Percentiles rank a stretch among this genome's conserved stretches.
phyloP scores from a whole-genome alignment of 2,113 vertebrate genomes.

The Pelecanus crispus region DNA sequence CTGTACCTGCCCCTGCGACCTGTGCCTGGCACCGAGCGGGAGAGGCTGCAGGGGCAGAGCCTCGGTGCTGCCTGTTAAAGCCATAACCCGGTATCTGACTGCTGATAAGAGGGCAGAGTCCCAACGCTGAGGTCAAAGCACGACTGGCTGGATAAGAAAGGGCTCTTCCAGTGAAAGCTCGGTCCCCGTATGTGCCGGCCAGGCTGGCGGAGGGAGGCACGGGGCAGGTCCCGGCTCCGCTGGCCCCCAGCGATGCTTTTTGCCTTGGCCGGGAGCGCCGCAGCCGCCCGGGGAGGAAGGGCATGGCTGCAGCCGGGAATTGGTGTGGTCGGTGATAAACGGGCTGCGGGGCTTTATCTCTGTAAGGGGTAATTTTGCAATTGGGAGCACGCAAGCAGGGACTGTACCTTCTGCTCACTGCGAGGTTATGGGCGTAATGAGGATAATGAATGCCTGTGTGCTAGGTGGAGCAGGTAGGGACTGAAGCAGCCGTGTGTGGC shows the following conservation, averaged over 20 bases:
- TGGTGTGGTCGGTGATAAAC: background rate
- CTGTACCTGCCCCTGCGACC: background rate
- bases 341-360: background rate
- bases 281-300: background rate
- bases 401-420: background rate
- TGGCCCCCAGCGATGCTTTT: background rate
- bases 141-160: fast-evolving
- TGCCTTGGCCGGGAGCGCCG: fast-evolving
- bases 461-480: fast-evolving
- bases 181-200: fast-evolving
- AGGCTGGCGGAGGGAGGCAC: background rate
- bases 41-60: background rate
- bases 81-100: fast-evolving
- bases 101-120: constrained; percentile 47
- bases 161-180: background rate
- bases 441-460: background rate
- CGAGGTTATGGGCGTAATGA: background rate
- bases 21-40: background rate
- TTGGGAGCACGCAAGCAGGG: background rate
- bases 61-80: fast-evolving
- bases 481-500: background rate
- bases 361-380: background rate
- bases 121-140: fast-evolving
- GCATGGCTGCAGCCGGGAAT: fast-evolving
- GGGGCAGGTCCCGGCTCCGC: fast-evolving